phyloP scores from a whole-genome alignment of 2,888 invertebrate species.

The Ommatoiulus sabulosus region DNA sequence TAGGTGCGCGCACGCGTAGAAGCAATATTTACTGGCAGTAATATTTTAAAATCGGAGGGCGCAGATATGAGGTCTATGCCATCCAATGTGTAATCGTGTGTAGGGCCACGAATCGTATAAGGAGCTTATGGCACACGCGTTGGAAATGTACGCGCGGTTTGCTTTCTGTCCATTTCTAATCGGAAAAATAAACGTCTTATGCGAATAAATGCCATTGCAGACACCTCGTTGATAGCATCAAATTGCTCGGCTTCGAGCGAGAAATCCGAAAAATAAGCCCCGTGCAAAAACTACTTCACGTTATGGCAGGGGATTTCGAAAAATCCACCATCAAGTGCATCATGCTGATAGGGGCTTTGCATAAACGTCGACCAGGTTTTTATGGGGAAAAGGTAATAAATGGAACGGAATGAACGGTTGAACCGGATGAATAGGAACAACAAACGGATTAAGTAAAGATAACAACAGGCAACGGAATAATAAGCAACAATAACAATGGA shows the following conservation, averaged over 20 bases:
- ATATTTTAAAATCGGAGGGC: constrained; percentile 14
- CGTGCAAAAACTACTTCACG: neutral
- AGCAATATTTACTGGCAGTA: neutral
- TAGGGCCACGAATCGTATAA: neutral
- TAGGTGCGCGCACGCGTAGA: neutral
- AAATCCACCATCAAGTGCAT: neutral
- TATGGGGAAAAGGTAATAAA: neutral
- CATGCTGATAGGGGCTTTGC: neutral
- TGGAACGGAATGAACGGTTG: neutral
- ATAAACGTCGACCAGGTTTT: neutral
- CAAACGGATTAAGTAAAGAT: neutral
- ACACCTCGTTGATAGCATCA: neutral
- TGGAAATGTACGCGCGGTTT: neutral
- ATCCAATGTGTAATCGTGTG: constrained; percentile 37
- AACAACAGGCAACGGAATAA: neutral
- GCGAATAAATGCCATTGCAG: neutral
- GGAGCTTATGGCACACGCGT: constrained; percentile 1
- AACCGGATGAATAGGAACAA: neutral
- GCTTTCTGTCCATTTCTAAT: constrained; percentile 28
- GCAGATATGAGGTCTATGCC: neutral
- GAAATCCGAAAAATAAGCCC: neutral
- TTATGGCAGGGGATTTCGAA: neutral
- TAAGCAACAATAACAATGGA: no score
- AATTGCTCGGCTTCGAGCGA: neutral
- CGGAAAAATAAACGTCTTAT: constrained; percentile 12